These are phyloP conservation scores for Pteruthius melanotis DNA, from an alignment of 2,113 vertebrate genomes.

Conservation along the genomic window DNA sequence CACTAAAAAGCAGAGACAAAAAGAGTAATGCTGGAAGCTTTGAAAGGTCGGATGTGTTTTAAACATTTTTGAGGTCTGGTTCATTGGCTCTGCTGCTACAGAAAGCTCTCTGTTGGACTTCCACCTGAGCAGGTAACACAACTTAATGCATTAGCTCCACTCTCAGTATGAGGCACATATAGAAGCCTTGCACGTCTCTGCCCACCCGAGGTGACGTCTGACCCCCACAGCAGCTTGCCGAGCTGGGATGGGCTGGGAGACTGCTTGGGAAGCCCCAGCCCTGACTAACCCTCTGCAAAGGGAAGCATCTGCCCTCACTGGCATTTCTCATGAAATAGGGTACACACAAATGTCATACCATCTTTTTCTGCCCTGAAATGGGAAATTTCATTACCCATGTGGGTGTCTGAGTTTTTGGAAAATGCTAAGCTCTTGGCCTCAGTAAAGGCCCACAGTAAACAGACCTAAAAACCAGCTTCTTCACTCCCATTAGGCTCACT, in stretches of 20 bases:
- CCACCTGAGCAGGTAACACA: not conserved
- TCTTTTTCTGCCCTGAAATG: not conserved
- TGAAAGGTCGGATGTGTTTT: not conserved
- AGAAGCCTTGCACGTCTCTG: not conserved
- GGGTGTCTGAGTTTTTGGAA: not conserved
- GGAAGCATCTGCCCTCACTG: not conserved
- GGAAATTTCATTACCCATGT: not conserved
- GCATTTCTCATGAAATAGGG: not conserved
- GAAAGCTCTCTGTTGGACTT: not conserved
- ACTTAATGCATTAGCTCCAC: not conserved
- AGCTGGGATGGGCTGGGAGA: not conserved
- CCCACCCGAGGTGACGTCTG: not conserved
- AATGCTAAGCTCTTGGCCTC: not conserved
- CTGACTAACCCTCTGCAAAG: not conserved
- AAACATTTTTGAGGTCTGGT: not conserved
- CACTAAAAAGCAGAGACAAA: not conserved
- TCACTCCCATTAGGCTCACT: not conserved
- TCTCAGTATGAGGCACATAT: not conserved
- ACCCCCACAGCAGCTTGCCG: rapidly evolving
- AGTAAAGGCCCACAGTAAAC: not conserved
- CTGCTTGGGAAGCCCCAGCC: not conserved
- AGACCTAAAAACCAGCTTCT: not conserved
- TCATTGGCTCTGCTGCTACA: not conserved
- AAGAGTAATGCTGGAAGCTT: not conserved
- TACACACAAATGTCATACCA: not conserved